Percentiles rank a stretch among this genome's conserved stretches.
These are phyloP conservation scores for Cygnus atratus DNA, from an alignment of 2,113 vertebrate genomes.

Conservation along the genomic window DNA sequence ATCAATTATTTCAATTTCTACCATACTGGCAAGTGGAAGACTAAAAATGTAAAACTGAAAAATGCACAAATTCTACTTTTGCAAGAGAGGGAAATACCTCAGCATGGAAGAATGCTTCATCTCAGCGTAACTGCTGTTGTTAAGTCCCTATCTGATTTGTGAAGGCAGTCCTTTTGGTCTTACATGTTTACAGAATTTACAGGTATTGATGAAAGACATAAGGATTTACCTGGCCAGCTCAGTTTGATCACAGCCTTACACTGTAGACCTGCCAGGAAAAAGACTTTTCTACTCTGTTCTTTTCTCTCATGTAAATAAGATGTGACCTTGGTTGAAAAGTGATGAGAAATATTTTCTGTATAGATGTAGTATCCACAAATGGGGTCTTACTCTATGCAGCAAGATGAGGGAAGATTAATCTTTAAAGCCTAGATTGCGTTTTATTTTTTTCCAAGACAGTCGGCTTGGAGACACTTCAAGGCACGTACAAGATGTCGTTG, in stretches of 20 bases:
- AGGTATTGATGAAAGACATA: not conserved
- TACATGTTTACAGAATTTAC: not conserved
- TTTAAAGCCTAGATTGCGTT: conserved; percentile 11
- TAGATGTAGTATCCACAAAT: conserved; percentile 44
- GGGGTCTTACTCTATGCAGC: conserved; percentile 46
- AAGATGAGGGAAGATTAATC: conserved; percentile 39
- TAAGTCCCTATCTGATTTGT: not conserved
- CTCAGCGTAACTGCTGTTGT: not conserved
- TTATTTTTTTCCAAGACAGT: conserved; percentile 24
- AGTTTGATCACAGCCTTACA: not conserved
- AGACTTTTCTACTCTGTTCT: not conserved
- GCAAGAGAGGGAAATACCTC: not conserved
- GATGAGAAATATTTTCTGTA: conserved; percentile 44
- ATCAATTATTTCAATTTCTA: not conserved
- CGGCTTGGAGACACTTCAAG: conserved; percentile 61
- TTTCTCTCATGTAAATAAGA: conserved; percentile 2
- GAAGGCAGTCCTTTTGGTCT: not conserved
- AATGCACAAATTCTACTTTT: not conserved
- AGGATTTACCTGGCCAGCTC: not conserved
- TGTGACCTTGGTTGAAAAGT: conserved; percentile 30
- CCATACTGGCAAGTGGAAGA: not conserved
- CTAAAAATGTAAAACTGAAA: not conserved
- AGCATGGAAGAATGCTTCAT: not conserved
- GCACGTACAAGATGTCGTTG: conserved; percentile 57
- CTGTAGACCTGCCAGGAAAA: not conserved